Conservation (phyloP, 2,797 vertebrate genomes). For the Apogon talboti region DNA sequence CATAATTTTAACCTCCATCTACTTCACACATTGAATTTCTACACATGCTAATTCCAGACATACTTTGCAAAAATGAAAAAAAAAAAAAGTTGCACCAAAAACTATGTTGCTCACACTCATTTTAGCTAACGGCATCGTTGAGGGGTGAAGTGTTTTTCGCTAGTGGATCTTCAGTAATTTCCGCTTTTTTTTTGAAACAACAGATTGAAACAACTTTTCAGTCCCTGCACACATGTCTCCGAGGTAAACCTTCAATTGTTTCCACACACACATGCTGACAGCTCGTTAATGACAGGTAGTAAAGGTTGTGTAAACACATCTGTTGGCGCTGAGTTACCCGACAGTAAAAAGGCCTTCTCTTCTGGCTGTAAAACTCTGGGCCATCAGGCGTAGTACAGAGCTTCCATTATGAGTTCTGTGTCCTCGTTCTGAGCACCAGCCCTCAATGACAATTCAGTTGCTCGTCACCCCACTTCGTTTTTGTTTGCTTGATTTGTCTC, state of each 20-base stretch:
- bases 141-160: not conserved
- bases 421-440: constrained; percentile 21
- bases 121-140: too few relatives aligned
- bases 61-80: too few relatives aligned
- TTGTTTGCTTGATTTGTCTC: constrained; percentile 29
- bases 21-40: not conserved
- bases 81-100: too few relatives aligned
- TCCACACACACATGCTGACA: constrained; percentile 64
- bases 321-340: constrained; percentile 75
- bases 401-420: constrained; percentile 57
- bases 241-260: constrained; percentile 62
- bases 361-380: constrained; percentile 63
- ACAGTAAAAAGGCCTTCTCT: constrained; percentile 68
- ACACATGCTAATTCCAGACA: too few relatives aligned
- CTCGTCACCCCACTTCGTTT: constrained; percentile 32
- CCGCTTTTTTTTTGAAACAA: not conserved
- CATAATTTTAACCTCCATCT: not conserved
- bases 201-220: constrained; percentile 2
- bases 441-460: constrained; percentile 37
- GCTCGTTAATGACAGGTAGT: constrained; percentile 77
- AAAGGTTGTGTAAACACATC: constrained; percentile 82
- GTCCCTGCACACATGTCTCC: constrained; percentile 37
- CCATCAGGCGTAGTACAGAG: constrained; percentile 46
- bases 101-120: too few relatives aligned
- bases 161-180: not conserved